Evolutionary conservation across 2,888 invertebrate species (phyloP).

Genomic region (Leptinotarsa haldemani): DNA sequence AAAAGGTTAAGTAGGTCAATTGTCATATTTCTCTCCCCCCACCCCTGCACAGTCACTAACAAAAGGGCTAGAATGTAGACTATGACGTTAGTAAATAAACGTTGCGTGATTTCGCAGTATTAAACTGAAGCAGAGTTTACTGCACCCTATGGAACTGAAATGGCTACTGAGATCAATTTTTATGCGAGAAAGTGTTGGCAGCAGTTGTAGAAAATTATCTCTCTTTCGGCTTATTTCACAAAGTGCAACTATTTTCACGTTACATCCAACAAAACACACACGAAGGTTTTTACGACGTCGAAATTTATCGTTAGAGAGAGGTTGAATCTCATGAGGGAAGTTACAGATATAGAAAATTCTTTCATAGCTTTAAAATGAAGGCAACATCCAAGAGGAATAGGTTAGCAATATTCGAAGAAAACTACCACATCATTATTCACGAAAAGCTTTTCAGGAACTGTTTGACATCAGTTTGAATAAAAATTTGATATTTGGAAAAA

Average conservation of each 20-base stretch:
- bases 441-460: no score
- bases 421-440: no score
- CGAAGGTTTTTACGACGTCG: neutral
- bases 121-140: slow-evolving; percentile 12
- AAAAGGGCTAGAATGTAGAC: slow-evolving; percentile 14
- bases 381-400: no score
- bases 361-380: neutral
- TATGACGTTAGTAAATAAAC: slow-evolving; percentile 24
- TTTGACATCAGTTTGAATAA: no score
- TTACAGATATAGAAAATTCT: neutral
- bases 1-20: slow-evolving; percentile 18
- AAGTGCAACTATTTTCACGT: slow-evolving; percentile 7
- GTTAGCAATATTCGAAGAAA: no score
- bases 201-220: slow-evolving; percentile 6
- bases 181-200: slow-evolving; percentile 18
- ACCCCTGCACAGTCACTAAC: slow-evolving; percentile 1
- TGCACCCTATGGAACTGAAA: slow-evolving; percentile 18
- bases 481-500: no score
- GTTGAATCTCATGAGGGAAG: neutral
- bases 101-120: slow-evolving; percentile 21
- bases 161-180: slow-evolving; percentile 20
- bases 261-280: neutral
- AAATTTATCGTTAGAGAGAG: neutral
- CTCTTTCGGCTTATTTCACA: slow-evolving; percentile 3
- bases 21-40: slow-evolving; percentile 7